phyloP scores from a whole-genome alignment of 2,113 vertebrate genomes.

The Gnathonemus longibarbis region DNA sequence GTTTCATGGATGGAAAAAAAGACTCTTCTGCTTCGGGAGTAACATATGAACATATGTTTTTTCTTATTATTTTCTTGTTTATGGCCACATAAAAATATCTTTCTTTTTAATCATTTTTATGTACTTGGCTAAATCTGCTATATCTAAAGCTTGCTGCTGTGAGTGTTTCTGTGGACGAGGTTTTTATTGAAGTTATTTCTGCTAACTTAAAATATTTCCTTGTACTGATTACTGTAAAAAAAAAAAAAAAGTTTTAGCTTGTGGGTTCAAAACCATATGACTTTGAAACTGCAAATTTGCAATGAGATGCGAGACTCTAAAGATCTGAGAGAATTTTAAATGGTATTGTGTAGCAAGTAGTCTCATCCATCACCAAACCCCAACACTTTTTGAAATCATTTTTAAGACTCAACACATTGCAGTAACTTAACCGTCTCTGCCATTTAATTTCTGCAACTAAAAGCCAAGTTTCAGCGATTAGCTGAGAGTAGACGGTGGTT shows the following conservation, averaged over 20 bases:
- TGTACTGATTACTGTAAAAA: not conserved
- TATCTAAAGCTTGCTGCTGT: not conserved
- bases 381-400: not conserved
- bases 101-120: not conserved
- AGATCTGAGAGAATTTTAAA: not conserved
- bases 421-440: not conserved
- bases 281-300: not conserved
- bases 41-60: not conserved
- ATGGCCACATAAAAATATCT: not conserved
- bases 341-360: not conserved
- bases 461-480: not conserved
- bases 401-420: not conserved
- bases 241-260: not conserved
- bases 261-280: not conserved
- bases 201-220: not conserved
- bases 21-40: not conserved
- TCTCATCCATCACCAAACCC: not conserved
- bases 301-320: not conserved
- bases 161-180: not conserved
- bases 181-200: not conserved
- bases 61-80: not conserved
- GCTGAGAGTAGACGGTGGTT: not conserved
- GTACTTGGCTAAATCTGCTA: not conserved
- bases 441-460: not conserved
- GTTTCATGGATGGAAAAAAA: not conserved